Conservation (phyloP, 1,140 invertebrate species). For the Phortica variegata region DNA sequence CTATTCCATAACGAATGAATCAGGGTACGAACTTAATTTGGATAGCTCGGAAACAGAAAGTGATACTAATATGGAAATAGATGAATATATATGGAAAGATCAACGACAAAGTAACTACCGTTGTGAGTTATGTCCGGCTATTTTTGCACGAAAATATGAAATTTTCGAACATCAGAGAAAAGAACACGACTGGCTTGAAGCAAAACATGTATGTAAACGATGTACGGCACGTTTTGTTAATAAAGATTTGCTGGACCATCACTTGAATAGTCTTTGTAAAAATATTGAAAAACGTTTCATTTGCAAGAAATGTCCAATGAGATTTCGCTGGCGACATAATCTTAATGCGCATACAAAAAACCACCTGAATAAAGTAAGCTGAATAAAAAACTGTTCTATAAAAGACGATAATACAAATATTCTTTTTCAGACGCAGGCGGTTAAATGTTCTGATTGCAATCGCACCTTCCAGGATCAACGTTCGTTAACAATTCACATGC, state of each 20-base stretch:
- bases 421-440: background rate
- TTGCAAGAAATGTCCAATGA: constrained; percentile 18
- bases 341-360: constrained; percentile 3
- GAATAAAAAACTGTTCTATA: background rate
- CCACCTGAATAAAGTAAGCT: background rate
- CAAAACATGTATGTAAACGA: constrained; percentile 12
- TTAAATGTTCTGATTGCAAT: background rate
- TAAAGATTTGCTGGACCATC: constrained; percentile 10
- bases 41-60: constrained; percentile 1
- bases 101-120: too few relatives aligned
- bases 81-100: background rate
- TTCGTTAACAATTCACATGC: background rate
- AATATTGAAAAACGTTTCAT: constrained; percentile 14
- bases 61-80: background rate
- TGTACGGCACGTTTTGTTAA: constrained; percentile 15
- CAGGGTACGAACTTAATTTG: background rate
- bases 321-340: constrained; percentile 24
- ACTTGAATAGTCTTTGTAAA: constrained; percentile 15
- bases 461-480: background rate
- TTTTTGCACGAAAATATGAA: background rate
- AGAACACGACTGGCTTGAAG: constrained; percentile 15
- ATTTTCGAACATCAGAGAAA: background rate
- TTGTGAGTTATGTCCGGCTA: constrained; percentile 1
- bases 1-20: background rate
- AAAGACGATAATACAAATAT: background rate